Evolutionary conservation across 2,113 vertebrate genomes (phyloP).

Genomic region (Macaca nemestrina): DNA sequence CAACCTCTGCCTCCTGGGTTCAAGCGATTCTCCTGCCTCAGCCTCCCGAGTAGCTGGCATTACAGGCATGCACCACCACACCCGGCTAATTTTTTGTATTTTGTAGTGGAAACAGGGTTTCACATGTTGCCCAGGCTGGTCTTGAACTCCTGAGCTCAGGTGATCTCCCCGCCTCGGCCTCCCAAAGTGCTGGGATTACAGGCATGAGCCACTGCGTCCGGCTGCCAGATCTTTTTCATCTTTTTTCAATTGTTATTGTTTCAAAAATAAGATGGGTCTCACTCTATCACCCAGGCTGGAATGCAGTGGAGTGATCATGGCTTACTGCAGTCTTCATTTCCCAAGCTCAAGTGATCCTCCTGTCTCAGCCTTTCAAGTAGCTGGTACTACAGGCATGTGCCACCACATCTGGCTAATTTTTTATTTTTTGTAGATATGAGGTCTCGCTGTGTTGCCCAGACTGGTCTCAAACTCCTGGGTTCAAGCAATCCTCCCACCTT

Average conservation of each 20-base stretch:
- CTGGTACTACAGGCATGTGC: not conserved
- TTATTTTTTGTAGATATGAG: not conserved
- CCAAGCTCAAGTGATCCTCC: not conserved
- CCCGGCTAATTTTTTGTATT: not conserved
- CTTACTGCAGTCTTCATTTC: not conserved
- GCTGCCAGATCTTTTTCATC: not conserved
- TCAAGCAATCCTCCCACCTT: not conserved
- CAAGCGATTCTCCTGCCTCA: too few species aligned
- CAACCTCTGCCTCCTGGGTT: too few species aligned
- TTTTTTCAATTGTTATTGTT: not conserved
- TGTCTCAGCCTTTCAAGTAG: not conserved
- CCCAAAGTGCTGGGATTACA: not conserved
- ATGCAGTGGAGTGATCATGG: not conserved
- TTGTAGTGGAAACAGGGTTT: not conserved
- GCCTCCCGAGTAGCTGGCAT: too few species aligned
- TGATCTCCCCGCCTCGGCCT: not conserved
- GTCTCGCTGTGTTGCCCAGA: not conserved
- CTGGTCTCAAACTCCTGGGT: not conserved
- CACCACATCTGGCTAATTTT: not conserved
- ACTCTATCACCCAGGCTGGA: not conserved
- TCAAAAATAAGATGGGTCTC: not conserved
- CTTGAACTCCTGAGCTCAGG: not conserved
- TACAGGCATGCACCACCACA: not conserved
- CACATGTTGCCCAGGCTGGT: too few species aligned
- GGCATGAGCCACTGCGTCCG: not conserved